phyloP scores from a whole-genome alignment of 23 tunicate genomes.

The Halocynthia roretzi region DNA sequence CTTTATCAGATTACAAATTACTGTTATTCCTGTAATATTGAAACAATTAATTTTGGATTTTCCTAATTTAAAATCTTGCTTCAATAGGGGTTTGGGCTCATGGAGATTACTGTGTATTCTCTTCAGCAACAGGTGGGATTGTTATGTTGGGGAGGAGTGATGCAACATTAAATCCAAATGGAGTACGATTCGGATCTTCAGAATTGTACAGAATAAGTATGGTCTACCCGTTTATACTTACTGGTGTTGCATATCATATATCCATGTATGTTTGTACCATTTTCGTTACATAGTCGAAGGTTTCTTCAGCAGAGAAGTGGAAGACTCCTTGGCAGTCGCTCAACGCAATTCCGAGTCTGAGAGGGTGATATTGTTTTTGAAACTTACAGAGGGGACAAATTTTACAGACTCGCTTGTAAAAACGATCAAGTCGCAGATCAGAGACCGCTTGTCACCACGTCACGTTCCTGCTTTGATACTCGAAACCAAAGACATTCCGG shows the following conservation, averaged over 20 bases:
- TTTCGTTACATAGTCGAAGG: conserved; percentile 43
- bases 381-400: conserved; percentile 26
- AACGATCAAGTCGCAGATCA: conserved; percentile 26
- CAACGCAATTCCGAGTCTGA: conserved; percentile 37
- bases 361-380: conserved; percentile 56
- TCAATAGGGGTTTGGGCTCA: conserved; percentile 70
- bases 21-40: not conserved
- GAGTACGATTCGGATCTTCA: conserved; percentile 83
- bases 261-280: not conserved
- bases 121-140: conserved; percentile 54
- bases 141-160: conserved; percentile 85
- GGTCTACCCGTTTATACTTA: not conserved
- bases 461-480: conserved; percentile 70
- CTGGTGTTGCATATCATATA: not conserved
- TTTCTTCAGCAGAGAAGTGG: conserved; percentile 45
- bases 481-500: conserved; percentile 75
- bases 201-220: conserved; percentile 73
- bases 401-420: conserved; percentile 31
- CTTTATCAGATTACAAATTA: not conserved
- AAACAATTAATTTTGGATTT: not conserved
- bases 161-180: conserved; percentile 90
- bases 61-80: not conserved
- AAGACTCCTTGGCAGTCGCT: conserved; percentile 75
- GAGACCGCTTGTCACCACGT: conserved; percentile 64
- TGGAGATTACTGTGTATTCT: conserved; percentile 77